Conservation (phyloP, 2,888 invertebrate species). For the Dastarcus helophoroides region DNA sequence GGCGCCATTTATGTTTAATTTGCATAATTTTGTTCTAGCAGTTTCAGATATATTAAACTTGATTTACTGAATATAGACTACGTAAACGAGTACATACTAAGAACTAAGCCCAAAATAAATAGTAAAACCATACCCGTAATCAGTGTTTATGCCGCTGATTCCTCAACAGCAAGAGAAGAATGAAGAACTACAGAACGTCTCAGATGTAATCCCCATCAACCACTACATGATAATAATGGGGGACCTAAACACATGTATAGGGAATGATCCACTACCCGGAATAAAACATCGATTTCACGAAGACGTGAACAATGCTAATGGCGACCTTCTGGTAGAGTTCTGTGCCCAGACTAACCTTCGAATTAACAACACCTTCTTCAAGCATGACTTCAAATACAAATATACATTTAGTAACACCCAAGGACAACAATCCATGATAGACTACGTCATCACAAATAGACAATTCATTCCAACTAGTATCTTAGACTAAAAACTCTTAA, state of each 20-base stretch:
- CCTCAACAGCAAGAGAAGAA: constrained; percentile 2
- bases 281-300: constrained; percentile 10
- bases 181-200: constrained; percentile 8
- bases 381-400: constrained; percentile 7
- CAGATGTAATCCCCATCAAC: constrained; percentile 4
- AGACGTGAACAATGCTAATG: constrained; percentile 9
- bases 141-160: too few relatives aligned
- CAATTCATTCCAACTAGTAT: constrained; percentile 8
- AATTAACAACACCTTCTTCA: constrained; percentile 12
- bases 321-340: constrained; percentile 10
- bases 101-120: too few relatives aligned
- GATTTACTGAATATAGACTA: too few relatives aligned
- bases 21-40: too few relatives aligned
- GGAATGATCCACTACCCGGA: constrained; percentile 7
- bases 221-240: constrained; percentile 5
- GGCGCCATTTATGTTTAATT: too few relatives aligned
- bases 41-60: too few relatives aligned
- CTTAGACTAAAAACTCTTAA: constrained; percentile 10
- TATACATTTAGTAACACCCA: constrained; percentile 10
- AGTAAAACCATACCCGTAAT: too few relatives aligned
- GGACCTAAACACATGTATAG: constrained; percentile 8
- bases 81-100: too few relatives aligned
- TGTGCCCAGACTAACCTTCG: constrained; percentile 10
- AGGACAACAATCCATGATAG: constrained; percentile 9
- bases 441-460: constrained; percentile 11